phyloP scores from a whole-genome alignment of 2,113 vertebrate genomes.

The Paracanthobrama guichenoti region DNA sequence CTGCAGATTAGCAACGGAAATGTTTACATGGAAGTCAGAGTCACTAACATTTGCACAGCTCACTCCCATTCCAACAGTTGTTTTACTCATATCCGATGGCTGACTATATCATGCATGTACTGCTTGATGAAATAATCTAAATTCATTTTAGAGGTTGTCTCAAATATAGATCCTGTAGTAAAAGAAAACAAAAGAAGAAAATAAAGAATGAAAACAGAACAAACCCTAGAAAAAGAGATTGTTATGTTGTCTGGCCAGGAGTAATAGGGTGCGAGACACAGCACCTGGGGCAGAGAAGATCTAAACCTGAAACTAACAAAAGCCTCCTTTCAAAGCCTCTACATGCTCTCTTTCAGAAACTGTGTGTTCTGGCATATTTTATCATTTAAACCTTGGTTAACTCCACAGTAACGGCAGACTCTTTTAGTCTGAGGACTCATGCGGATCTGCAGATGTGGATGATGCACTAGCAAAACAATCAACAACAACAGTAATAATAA shows the following conservation, averaged over 20 bases:
- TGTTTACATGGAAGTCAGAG: slow-evolving; percentile 44
- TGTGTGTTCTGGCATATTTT: not conserved
- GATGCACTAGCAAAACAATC: slow-evolving; percentile 36
- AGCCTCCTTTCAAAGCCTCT: slow-evolving; percentile 57
- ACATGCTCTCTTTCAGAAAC: slow-evolving; percentile 26
- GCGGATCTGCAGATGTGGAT: slow-evolving; percentile 42
- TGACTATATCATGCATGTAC: not conserved
- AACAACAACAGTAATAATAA: too few species aligned
- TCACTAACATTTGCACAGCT: slow-evolving; percentile 21
- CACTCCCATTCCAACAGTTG: slow-evolving; percentile 15
- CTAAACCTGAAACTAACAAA: slow-evolving; percentile 67
- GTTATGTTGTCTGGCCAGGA: not conserved
- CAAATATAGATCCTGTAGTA: not conserved
- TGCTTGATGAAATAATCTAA: not conserved
- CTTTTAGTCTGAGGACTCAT: slow-evolving; percentile 40
- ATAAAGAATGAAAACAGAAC: not conserved
- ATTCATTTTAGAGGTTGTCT: not conserved
- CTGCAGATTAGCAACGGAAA: not conserved
- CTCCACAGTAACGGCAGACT: slow-evolving; percentile 54
- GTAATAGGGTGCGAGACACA: not conserved
- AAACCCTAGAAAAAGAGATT: not conserved
- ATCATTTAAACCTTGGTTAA: slow-evolving; percentile 62
- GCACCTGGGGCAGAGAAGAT: slow-evolving; percentile 65
- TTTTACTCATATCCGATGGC: not conserved
- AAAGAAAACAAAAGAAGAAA: not conserved